Evolutionary conservation across 2,888 invertebrate genomes (phyloP).

Genomic region (Nudaria mundana): DNA sequence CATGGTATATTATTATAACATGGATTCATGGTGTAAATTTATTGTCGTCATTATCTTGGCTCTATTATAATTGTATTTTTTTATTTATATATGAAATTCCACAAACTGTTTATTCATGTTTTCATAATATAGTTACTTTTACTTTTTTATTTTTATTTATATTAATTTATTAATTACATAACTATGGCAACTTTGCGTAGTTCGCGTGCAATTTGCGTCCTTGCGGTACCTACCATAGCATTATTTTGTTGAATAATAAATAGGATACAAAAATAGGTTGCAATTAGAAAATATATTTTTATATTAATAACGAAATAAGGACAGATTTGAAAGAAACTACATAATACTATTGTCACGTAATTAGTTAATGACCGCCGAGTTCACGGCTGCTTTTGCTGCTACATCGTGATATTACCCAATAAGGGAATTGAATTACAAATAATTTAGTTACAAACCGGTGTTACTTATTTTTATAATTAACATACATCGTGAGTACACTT

Average conservation of each 20-base stretch:
- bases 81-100: no score
- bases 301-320: slow-evolving; percentile 22
- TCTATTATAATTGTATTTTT: no score
- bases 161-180: background rate
- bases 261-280: slow-evolving; percentile 30
- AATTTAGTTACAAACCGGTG: slow-evolving; percentile 37
- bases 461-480: slow-evolving; percentile 30
- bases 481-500: slow-evolving; percentile 17
- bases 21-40: no score
- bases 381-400: slow-evolving; percentile 65
- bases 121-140: background rate
- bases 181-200: slow-evolving; percentile 39
- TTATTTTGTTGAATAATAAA: slow-evolving; percentile 46
- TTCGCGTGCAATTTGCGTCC: slow-evolving; percentile 75
- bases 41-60: no score
- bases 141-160: background rate
- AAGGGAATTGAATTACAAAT: slow-evolving; percentile 59
- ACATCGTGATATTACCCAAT: slow-evolving; percentile 66
- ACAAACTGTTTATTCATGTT: no score
- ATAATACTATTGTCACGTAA: slow-evolving; percentile 35
- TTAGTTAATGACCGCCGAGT: slow-evolving; percentile 61
- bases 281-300: no score
- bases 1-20: background rate
- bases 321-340: slow-evolving; percentile 22
- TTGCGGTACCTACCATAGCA: slow-evolving; percentile 33